Evolutionary conservation across 2,888 invertebrate species (phyloP).

Genomic region (Parthenolecanium corni): DNA sequence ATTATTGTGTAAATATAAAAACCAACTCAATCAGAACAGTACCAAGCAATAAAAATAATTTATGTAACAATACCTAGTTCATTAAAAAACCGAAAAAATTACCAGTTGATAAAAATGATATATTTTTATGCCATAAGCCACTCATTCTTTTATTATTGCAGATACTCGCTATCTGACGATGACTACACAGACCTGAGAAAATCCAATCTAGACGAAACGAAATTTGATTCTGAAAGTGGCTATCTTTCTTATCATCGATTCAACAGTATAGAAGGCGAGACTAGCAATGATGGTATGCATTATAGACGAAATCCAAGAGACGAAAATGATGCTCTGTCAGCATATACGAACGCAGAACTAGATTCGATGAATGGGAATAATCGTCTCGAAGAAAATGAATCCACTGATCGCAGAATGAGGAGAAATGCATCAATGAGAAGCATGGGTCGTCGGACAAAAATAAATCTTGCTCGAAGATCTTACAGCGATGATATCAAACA

Average conservation of each 20-base stretch:
- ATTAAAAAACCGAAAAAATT: too few species aligned
- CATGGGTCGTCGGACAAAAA: neutral
- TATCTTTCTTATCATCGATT: constrained; percentile 16
- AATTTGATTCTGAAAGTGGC: constrained; percentile 21
- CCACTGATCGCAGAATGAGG: neutral
- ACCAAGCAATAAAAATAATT: too few species aligned
- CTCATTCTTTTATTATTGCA: neutral
- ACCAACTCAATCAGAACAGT: too few species aligned
- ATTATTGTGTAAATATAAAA: too few species aligned
- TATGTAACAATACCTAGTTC: too few species aligned
- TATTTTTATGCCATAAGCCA: too few species aligned
- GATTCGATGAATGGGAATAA: neutral
- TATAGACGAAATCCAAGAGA: neutral
- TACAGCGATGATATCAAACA: neutral
- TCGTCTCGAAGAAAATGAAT: neutral
- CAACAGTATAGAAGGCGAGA: constrained; percentile 18
- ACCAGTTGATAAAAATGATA: too few species aligned
- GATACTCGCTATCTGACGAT: constrained; percentile 17
- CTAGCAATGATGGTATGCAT: neutral
- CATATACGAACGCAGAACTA: neutral
- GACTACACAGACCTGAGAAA: constrained; percentile 2
- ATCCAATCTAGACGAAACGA: neutral
- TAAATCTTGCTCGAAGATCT: neutral
- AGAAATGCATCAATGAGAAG: neutral
- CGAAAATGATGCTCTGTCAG: neutral